These are phyloP conservation scores for Ferdinandea cuprea DNA, from an alignment of 2,888 invertebrate species.

Conservation along the genomic window DNA sequence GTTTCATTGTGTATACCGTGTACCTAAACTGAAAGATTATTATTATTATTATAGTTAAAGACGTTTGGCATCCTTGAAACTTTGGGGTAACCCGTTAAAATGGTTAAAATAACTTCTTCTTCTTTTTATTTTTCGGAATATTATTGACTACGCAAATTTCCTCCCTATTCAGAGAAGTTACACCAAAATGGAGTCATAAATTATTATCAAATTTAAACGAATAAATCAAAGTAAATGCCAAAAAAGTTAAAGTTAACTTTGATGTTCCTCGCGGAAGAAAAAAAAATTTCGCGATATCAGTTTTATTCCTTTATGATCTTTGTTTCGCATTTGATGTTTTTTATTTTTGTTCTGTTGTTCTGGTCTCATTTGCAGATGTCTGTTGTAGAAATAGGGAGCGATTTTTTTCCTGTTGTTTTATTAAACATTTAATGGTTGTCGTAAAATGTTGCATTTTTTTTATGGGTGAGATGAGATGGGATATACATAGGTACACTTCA, in stretches of 20 bases:
- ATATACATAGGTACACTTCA: no score
- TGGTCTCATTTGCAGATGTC: slow-evolving; percentile 18
- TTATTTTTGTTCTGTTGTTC: slow-evolving; percentile 17
- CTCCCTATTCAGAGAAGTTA: not conserved
- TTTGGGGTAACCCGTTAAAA: not conserved
- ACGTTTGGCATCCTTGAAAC: no score
- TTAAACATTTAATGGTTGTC: slow-evolving; percentile 53
- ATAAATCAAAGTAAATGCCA: slow-evolving; percentile 38
- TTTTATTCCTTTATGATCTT: slow-evolving; percentile 39
- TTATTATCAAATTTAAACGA: slow-evolving; percentile 21
- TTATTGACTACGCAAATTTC: not conserved
- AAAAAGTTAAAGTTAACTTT: not conserved
- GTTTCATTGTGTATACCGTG: not conserved
- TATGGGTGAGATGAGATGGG: slow-evolving; percentile 57
- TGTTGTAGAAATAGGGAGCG: not conserved
- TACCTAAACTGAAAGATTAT: not conserved
- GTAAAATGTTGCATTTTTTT: slow-evolving; percentile 52
- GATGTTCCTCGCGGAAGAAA: not conserved
- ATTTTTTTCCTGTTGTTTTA: slow-evolving; percentile 40
- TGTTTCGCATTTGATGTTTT: slow-evolving; percentile 17
- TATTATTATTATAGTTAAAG: not conserved
- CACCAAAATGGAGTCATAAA: not conserved
- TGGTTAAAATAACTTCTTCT: not conserved
- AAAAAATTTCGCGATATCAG: slow-evolving; percentile 9
- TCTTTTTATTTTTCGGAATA: not conserved